A percentile compares a stretch with the other conserved stretches of the same genome.
These are phyloP conservation scores for Peromyscus californicus DNA, from an alignment of 2,113 vertebrate species.

Conservation along the genomic window DNA sequence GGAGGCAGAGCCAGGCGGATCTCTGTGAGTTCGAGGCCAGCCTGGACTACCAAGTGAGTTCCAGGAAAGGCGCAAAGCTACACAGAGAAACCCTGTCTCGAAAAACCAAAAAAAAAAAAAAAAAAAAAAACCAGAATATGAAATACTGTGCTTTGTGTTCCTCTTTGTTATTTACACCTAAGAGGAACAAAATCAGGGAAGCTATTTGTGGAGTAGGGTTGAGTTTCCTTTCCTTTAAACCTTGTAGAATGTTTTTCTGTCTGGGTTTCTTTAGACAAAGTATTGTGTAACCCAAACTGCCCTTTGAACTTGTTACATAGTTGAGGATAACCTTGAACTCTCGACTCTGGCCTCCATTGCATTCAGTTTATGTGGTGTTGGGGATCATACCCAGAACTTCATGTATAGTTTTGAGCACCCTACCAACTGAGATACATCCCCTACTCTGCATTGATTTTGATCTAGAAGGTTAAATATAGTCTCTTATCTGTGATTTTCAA, in stretches of 20 bases:
- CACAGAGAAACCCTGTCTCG: too few relatives aligned
- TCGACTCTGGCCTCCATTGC: not conserved
- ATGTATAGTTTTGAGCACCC: not conserved
- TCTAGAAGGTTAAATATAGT: not conserved
- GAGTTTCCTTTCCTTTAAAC: slow-evolving; percentile 5
- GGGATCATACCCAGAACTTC: not conserved
- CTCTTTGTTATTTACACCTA: not conserved
- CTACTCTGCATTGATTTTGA: not conserved
- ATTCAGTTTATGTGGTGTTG: not conserved
- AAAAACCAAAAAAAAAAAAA: too few relatives aligned
- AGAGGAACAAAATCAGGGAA: not conserved
- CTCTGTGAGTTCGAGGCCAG: too few relatives aligned
- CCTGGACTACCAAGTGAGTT: too few relatives aligned
- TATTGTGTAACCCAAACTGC: not conserved
- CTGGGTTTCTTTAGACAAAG: not conserved
- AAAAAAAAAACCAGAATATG: too few relatives aligned
- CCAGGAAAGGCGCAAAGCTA: too few relatives aligned
- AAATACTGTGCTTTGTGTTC: not conserved
- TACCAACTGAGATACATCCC: not conserved
- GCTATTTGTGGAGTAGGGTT: not conserved
- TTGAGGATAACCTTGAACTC: not conserved
- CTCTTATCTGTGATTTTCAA: slow-evolving; percentile 6
- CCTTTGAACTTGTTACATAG: not conserved
- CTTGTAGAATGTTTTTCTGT: slow-evolving; percentile 13
- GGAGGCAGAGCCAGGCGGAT: too few relatives aligned